Base-by-base conservation (phyloP, 1,140 invertebrate genomes). In the Drosophila mayri region DNA sequence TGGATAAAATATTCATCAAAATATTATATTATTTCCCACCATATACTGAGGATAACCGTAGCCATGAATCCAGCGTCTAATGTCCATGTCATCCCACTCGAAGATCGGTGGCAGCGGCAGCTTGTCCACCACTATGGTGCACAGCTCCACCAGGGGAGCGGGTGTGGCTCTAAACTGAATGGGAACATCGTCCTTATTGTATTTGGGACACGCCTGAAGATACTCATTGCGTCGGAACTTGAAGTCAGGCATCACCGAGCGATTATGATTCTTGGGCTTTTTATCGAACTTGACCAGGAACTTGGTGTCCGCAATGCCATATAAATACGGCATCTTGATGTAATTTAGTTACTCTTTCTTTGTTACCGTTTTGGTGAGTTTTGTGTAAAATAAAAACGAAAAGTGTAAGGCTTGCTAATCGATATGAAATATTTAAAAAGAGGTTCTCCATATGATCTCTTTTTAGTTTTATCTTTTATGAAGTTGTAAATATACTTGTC, bases 31-130 rank as follows among this genome's bases (percentile, higher is more conserved):
- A 30, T 8, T 43, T 46, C 83, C 35, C 25, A 91, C 88, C 85
- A 74, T 81, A 44, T 91, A 91, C 49, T 91, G 64, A 2, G 78
- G 90, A 80, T 87, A 91, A 0, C 88, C 88, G 22, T 80, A 81
- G 4, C 46, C 9, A 10, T n/a, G 32, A 1, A 91, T 76, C 90
- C 88, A 91, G 0, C 46, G 61, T 14, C 67, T 52, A 8, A 91
- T 68, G 25, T 91, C 75, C 75, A 64, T 68, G 18, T 82, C 74
- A 22, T 64, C 61, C 88, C 88, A 91, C 37, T 90, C 79, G 40
- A 35, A 91, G 2, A 81, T 49, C 41, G 81, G 62, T 1, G 84
- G 54, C 28, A 91, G 0, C 6, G 79, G 79, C 40, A 90, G 10
- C 30, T 77, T 87, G 37, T 91, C 82, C 25, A 91, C 90, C 16